A percentile compares a stretch with the other conserved stretches of the same genome.
Conservation (phyloP, 2,888 invertebrate genomes). For the Pomacea canaliculata region DNA sequence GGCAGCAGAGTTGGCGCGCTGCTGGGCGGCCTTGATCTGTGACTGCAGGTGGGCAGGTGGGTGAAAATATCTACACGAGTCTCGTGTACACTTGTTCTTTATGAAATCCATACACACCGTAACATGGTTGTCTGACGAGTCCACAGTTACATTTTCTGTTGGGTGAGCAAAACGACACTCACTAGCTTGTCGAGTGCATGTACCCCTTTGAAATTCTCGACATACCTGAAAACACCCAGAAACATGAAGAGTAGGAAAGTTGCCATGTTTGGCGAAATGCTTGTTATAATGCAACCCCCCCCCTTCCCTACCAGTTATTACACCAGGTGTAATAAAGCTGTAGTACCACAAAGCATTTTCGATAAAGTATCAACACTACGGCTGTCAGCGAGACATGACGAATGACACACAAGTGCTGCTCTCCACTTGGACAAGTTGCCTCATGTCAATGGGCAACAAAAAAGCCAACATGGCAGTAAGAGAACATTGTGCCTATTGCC, state of each 20-base stretch:
- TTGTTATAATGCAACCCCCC: too few relatives aligned
- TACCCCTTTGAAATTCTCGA: constrained; percentile 98
- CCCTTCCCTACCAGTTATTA: too few relatives aligned
- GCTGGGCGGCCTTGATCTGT: constrained; percentile 80
- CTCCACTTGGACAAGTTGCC: too few relatives aligned
- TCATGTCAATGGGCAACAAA: too few relatives aligned
- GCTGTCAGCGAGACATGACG: too few relatives aligned
- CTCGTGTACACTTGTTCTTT: constrained; percentile 86
- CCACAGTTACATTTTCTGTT: constrained; percentile 92
- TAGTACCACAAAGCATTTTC: too few relatives aligned
- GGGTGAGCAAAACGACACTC: constrained; percentile 99
- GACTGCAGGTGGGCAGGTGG: constrained; percentile 96
- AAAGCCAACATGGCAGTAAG: too few relatives aligned
- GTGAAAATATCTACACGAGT: constrained; percentile 99
- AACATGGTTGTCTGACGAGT: constrained; percentile 94
- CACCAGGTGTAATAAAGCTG: too few relatives aligned
- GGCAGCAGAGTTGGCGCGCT: constrained; percentile 66
- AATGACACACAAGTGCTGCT: too few relatives aligned
- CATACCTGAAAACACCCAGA: constrained; percentile 73
- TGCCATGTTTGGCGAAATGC: too few relatives aligned
- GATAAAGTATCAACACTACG: too few relatives aligned
- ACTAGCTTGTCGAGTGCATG: constrained; percentile 96
- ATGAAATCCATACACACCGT: constrained; percentile 99
- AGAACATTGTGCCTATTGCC: too few relatives aligned
- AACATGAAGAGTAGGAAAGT: constrained; percentile 23